These are phyloP conservation scores for Drosophila eohydei DNA, from an alignment of 2,888 invertebrate species.

Conservation along the genomic window DNA sequence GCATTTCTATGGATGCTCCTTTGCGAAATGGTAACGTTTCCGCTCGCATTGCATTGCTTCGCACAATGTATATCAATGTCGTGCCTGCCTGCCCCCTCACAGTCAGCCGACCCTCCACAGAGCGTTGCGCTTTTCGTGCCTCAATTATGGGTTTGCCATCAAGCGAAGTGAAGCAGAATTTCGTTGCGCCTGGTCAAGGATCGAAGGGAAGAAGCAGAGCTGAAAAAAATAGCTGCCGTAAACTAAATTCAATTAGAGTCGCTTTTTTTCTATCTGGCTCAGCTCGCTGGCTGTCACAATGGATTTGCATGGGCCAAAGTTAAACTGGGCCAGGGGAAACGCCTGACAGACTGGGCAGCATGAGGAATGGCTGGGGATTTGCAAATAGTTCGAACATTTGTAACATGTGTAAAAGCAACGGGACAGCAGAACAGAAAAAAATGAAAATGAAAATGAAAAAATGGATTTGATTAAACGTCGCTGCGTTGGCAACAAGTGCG, in stretches of 20 bases:
- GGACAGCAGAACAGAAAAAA: neutral
- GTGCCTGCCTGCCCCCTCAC: neutral
- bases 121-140: constrained; percentile 72
- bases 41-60: constrained; percentile 51
- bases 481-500: constrained; percentile 63
- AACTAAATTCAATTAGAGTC: constrained; percentile 75
- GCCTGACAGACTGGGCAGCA: neutral
- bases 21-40: constrained; percentile 39
- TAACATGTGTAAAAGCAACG: constrained; percentile 60
- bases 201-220: constrained; percentile 8
- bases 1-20: constrained; percentile 74
- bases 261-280: constrained; percentile 16
- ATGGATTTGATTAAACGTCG: constrained; percentile 68
- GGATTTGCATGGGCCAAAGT: constrained; percentile 62
- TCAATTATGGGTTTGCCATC: constrained; percentile 43
- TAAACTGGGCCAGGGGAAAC: neutral
- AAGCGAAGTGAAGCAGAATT: constrained; percentile 16
- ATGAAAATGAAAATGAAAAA: constrained; percentile 37
- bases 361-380: constrained; percentile 8
- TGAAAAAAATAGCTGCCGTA: constrained; percentile 53
- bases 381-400: constrained; percentile 50
- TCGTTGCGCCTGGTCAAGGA: constrained; percentile 52
- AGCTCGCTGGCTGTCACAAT: constrained; percentile 60
- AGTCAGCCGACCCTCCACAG: neutral
- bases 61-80: constrained; percentile 53